These are phyloP conservation scores for Montipora foliosa DNA, from an alignment of 64 coral and sea anemone species.

Conservation along the genomic window DNA sequence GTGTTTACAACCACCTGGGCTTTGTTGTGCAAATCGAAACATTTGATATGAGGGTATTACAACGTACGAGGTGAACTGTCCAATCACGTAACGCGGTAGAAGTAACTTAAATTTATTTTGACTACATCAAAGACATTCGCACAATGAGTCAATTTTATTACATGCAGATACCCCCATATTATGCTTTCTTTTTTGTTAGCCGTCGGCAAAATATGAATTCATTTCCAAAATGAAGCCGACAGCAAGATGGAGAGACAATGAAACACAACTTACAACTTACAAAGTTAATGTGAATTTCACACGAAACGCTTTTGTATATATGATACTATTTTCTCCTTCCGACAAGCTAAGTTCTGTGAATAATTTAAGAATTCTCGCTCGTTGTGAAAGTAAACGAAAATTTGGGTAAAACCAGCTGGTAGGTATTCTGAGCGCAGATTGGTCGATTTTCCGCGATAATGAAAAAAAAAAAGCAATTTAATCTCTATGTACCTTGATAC, in stretches of 20 bases:
- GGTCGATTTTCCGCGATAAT: constrained; percentile 5
- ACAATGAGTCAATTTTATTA: neutral
- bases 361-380: neutral
- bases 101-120: neutral
- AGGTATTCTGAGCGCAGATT: neutral
- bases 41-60: neutral
- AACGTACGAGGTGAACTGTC: neutral
- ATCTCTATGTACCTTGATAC: neutral
- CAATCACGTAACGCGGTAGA: neutral
- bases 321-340: neutral
- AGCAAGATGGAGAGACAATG: neutral
- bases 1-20: neutral
- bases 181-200: neutral
- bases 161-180: neutral
- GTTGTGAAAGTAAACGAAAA: neutral
- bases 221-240: neutral
- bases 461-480: neutral
- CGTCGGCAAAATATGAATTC: neutral
- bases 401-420: constrained; percentile 10
- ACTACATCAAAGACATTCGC: neutral
- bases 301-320: neutral
- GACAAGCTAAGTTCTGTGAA: neutral
- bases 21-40: neutral
- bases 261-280: neutral
- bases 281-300: constrained; percentile 19